Base-by-base conservation (phyloP, 53 echinoderm and acorn worm species). In the Arbacia lixula region DNA sequence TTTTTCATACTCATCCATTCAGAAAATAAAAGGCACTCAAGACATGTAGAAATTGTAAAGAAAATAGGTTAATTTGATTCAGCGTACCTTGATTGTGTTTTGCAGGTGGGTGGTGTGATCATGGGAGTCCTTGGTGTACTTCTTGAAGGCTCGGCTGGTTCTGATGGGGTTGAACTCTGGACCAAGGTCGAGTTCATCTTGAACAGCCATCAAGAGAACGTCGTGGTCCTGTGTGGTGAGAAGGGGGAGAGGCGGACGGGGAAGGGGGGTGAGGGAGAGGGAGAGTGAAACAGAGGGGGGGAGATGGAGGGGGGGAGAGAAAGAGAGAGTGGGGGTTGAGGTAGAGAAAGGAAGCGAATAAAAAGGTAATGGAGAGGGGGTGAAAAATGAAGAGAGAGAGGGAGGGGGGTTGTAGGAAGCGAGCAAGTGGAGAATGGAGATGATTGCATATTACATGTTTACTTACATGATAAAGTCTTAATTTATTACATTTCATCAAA, bases 151-250 rank as follows among this genome's bases (percentile, higher is more conserved):
- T 9, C 72, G 27, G 43, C 27, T 25, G 17, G 35, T 33, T 14
- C 35, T 49, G 72, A 72, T n/a, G 0, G 72, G 31, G 27, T 51
- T 51, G 14, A 72, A 50, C 31, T 72, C 72, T 12, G 72, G 49
- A 50, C 72, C 72, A 49, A 72, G 72, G 52, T 72, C 49, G 11
- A 72, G 30, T 14, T 16, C 51, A 9, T 72, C 72, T 72, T 50
- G 52, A n/a, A 34, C 72, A 2, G 20, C 52, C 3, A 50, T 14
- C 72, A 72, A 52, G 28, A 72, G 72, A 50, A 72, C 52, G 29
- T 52, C 72, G 30, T 72, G 72, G 52, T 72, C 72, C 72, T 72
- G 12, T 21, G 12, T 2, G 66, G 33, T 5, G 8, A 33, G 60
- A 4, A 4, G n/a, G 11, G 24, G 25, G 27, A 60, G 60, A 60